Evolutionary conservation across 2,113 vertebrate genomes (phyloP).

Genomic region (Anoura caudifer): DNA sequence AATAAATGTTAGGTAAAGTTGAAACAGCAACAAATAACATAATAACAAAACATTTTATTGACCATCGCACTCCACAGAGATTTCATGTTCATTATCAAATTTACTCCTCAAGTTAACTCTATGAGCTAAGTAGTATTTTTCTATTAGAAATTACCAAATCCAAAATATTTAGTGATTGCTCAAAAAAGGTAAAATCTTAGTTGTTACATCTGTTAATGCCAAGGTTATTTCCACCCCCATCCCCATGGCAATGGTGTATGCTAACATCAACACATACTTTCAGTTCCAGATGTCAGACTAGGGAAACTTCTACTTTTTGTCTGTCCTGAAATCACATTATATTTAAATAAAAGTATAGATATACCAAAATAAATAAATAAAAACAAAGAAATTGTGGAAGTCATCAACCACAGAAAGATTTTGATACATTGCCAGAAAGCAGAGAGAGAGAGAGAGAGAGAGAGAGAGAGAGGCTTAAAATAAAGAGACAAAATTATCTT

Average conservation of each 20-base stretch:
- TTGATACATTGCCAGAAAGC: background rate
- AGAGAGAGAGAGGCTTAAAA: background rate
- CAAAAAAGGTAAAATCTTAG: background rate
- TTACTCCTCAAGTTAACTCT: background rate
- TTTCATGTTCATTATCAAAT: background rate
- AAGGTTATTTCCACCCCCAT: background rate
- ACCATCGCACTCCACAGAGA: background rate
- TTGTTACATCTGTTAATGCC: background rate
- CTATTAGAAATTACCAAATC: background rate
- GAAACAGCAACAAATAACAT: background rate
- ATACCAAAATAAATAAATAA: background rate
- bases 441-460: too few relatives aligned
- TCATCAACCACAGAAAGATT: background rate
- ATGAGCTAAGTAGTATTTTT: background rate
- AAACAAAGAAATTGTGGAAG: background rate
- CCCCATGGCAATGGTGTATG: background rate
- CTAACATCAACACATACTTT: background rate
- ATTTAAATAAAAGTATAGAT: background rate
- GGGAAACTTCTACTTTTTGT: background rate
- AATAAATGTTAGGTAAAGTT: background rate
- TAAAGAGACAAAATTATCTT: background rate
- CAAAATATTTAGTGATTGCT: background rate
- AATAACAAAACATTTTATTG: background rate
- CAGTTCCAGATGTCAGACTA: background rate
- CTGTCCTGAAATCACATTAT: background rate